A percentile compares a stretch with the other conserved stretches of the same genome.
Conservation (phyloP, 2,797 vertebrate species). For the Micromesistius poutassou region DNA sequence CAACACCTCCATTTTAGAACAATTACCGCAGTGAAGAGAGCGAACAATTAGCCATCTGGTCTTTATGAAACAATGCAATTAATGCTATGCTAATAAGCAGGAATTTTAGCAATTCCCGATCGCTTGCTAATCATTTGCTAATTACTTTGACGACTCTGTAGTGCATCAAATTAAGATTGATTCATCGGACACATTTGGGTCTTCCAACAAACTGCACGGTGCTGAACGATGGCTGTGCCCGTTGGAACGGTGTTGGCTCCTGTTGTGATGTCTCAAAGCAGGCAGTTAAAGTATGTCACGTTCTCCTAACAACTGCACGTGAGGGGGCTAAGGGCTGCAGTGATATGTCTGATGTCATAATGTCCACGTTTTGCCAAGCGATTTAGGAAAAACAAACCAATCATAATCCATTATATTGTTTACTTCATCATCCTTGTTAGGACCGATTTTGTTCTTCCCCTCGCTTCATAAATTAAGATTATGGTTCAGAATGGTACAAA, state of each 20-base stretch:
- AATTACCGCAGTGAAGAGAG: conserved; percentile 47
- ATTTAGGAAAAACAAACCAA: too few relatives aligned
- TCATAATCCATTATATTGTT: too few relatives aligned
- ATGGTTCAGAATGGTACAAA: too few relatives aligned
- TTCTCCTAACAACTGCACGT: too few relatives aligned
- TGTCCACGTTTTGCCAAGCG: too few relatives aligned
- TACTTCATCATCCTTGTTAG: too few relatives aligned
- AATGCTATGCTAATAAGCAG: conserved; percentile 72
- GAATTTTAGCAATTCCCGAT: conserved; percentile 68
- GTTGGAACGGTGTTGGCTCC: not conserved
- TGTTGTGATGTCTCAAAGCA: not conserved
- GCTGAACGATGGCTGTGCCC: conserved; percentile 3
- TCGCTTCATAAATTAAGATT: too few relatives aligned
- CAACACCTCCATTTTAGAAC: conserved; percentile 45
- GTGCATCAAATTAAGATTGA: conserved; percentile 59
- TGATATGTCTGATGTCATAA: too few relatives aligned
- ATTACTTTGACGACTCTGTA: conserved; percentile 61
- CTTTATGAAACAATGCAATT: conserved; percentile 75
- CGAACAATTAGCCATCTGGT: conserved; percentile 75
- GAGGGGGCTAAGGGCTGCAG: too few relatives aligned
- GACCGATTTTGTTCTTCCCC: too few relatives aligned
- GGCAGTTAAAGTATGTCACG: not conserved
- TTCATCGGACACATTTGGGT: conserved; percentile 60
- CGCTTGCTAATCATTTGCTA: conserved; percentile 69
- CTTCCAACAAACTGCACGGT: conserved; percentile 59